Base-by-base conservation (phyloP, 2,113 vertebrate genomes). In the Burhinus oedicnemus region DNA sequence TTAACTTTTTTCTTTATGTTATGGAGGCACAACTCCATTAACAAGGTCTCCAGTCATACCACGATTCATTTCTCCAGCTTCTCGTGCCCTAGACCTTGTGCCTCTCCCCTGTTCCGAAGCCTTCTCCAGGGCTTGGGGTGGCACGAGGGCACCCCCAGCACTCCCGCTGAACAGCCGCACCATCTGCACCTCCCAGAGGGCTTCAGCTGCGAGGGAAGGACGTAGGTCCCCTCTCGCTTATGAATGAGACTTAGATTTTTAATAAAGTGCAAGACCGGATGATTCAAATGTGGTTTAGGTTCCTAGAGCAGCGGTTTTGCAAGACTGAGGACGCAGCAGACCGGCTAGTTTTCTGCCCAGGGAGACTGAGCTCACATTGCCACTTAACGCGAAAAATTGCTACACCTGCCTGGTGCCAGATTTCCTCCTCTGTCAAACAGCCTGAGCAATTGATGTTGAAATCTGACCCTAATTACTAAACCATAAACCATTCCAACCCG, bases 1-100 rank as follows among this genome's bases (percentile, higher is more conserved):
- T 84, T 19, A 64, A 78, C 11, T 3, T 71, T 70, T 84, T 81
- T 55, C 60, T 76, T 90, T 40, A 68, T 1, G 1, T 70, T 82
- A 9, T 6, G 2, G 57, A 87, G 27, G 25, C 47, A 60, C 9
- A n/a, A 15, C 25, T 76, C n/a, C 13, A 14, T 71, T 60, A 58
- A 34, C 23, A 29, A 49, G 51, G 19, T 79, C 57, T 90, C 42
- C 79, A 40, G 61, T 66, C 32, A 5, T 12, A 40, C 15, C 12
- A 9, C 30, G 40, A 1, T 54, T 61, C 0, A 2, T 44, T 82
- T 71, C 21, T 80, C 49, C 7, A 47, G 1, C 8, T 40, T 38
- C 40, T 29, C 26, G 12, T 66, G 26, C 9, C 25, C 57, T 71
- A 22, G 45, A 54, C 52, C 82, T 52, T 15, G 17, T 62, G 45